Evolutionary conservation across 1,140 invertebrate genomes (phyloP).

Genomic region (Sycophaga agraensis): DNA sequence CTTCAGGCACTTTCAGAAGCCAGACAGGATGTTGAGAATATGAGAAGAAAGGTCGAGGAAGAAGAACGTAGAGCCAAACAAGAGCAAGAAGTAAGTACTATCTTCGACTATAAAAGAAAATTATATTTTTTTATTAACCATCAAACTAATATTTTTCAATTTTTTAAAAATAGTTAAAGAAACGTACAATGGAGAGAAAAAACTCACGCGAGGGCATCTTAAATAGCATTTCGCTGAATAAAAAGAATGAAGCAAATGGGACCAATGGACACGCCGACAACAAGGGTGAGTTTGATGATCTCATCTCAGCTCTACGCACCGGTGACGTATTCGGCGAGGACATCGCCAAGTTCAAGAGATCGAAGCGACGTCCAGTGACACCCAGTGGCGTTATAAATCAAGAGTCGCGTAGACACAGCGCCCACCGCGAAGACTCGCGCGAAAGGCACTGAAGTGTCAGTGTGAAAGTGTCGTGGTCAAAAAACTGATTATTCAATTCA

Average conservation of each 20-base stretch:
- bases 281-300: constrained; percentile 93
- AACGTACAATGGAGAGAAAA: constrained; percentile 84
- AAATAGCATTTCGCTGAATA: constrained; percentile 58
- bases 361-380: constrained; percentile 65
- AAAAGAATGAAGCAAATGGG: constrained; percentile 57
- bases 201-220: constrained; percentile 72
- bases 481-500: no score
- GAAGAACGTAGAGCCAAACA: constrained; percentile 88
- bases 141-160: constrained; percentile 30
- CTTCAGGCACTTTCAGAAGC: constrained; percentile 84
- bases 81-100: constrained; percentile 78
- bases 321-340: constrained; percentile 98
- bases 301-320: constrained; percentile 92
- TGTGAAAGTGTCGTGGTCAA: no score
- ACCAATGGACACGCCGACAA: constrained; percentile 62
- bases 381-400: constrained; percentile 31
- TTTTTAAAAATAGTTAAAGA: constrained; percentile 80
- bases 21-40: constrained; percentile 84
- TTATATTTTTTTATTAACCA: neutral
- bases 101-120: neutral
- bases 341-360: constrained; percentile 87
- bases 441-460: constrained; percentile 57
- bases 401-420: constrained; percentile 62
- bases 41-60: constrained; percentile 81
- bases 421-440: constrained; percentile 70